phyloP scores from a whole-genome alignment of 1,140 invertebrate genomes.

The Conus betulinus region DNA sequence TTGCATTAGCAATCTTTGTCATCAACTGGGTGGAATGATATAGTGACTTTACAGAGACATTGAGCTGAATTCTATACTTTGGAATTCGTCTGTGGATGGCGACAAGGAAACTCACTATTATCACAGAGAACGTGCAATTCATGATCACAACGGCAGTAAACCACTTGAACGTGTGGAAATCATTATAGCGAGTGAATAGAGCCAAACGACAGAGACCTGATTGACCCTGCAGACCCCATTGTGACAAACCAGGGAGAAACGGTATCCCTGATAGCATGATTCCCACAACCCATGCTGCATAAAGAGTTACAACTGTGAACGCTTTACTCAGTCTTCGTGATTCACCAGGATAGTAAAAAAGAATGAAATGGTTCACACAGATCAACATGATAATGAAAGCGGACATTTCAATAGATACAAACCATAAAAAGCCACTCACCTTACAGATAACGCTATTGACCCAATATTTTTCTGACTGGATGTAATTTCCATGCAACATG shows the following conservation, averaged over 20 bases:
- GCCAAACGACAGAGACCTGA: too few species aligned
- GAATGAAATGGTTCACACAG: conserved; percentile 41
- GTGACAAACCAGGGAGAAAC: conserved; percentile 5
- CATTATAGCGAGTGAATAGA: too few species aligned
- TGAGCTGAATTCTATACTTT: too few species aligned
- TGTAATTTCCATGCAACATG: conserved; percentile 53
- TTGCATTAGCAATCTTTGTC: too few species aligned
- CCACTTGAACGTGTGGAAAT: too few species aligned
- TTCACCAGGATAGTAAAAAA: not conserved
- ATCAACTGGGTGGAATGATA: too few species aligned
- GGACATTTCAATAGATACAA: conserved; percentile 36
- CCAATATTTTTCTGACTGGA: conserved; percentile 21
- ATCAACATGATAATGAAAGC: conserved; percentile 43
- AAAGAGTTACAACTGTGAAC: not conserved
- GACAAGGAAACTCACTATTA: too few species aligned
- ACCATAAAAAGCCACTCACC: conserved; percentile 28
- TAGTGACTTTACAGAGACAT: too few species aligned
- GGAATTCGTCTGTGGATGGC: too few species aligned
- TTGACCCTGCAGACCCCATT: conserved; percentile 50
- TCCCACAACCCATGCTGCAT: conserved; percentile 16
- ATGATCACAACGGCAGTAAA: too few species aligned
- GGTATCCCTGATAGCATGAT: conserved; percentile 4
- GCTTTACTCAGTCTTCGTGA: not conserved
- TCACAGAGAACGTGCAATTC: too few species aligned
- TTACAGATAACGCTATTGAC: conserved; percentile 15